Percentiles rank a stretch among this genome's conserved stretches.
These are phyloP conservation scores for Oophaga pumilio DNA, from an alignment of 2,113 vertebrate species.

Conservation along the genomic window DNA sequence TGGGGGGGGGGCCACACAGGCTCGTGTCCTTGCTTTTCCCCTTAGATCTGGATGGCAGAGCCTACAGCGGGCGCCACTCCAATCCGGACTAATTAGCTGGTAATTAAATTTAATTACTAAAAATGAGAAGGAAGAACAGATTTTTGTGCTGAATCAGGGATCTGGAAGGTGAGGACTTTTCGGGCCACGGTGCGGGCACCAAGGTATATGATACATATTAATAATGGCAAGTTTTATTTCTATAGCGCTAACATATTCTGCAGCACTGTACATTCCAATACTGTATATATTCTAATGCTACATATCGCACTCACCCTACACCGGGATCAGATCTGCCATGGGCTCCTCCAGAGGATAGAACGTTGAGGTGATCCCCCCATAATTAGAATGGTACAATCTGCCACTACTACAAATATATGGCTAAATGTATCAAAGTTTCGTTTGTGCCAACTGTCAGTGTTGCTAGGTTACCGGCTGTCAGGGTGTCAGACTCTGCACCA, in stretches of 20 bases:
- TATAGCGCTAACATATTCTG: too few species aligned
- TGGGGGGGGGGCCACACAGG: neutral
- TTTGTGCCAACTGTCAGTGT: neutral
- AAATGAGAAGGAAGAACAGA: neutral
- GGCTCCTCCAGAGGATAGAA: neutral
- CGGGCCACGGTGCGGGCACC: too few species aligned
- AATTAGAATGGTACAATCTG: neutral
- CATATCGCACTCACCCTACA: too few species aligned
- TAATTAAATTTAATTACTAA: constrained; percentile 32
- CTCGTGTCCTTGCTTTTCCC: neutral
- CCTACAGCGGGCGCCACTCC: neutral
- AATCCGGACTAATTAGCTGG: neutral
- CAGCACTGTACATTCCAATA: too few species aligned
- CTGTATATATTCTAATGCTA: too few species aligned
- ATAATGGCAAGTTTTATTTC: too few species aligned
- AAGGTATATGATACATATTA: too few species aligned
- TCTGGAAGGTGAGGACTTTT: too few species aligned
- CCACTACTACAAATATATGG: neutral
- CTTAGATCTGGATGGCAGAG: constrained; percentile 2
- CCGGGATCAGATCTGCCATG: neutral
- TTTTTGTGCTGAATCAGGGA: constrained; percentile 4
- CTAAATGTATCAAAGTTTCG: neutral
- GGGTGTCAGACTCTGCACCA: neutral
- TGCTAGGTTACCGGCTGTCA: neutral
- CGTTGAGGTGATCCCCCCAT: neutral